Base-by-base conservation (phyloP, 1,140 invertebrate species). In the Steinernema feltiae region DNA sequence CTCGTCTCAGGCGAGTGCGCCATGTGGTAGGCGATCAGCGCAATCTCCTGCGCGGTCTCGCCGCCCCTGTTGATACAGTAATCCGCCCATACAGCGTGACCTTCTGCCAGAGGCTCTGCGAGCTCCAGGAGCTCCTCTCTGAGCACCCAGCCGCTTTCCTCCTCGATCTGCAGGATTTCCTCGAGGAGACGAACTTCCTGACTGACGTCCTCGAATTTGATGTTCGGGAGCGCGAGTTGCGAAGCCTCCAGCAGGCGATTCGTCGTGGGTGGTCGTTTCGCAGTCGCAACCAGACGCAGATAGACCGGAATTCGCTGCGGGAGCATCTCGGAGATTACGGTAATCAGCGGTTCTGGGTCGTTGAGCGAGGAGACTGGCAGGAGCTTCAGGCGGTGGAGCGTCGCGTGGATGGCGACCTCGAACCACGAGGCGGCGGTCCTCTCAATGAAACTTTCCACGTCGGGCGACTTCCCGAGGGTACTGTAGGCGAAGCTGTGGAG, bases 41-140 rank as follows among this genome's bases (percentile, higher is more conserved):
- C 53, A 15, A 63, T 63, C 27, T 30, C 30, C 24, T 48, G 72
- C 1, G 27, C 27, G 18, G 27, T 73, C 24, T 48, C 35, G 1
- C 31, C 35, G 2, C 70, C 31, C 2, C 35, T 3, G n/a, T 71
- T 71, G 3, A 46, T 32, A 32, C 70, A 32, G 31, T 71, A 76
- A 77, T 77, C 48, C 29, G 41, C 29, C 72, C 32, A 35, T 7
- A 73, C n/a, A 2, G 72, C 41, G n/a, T 69, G 70, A 21, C 70
- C 21, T 1, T 74, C 29, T 21, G 76, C 72, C 30, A 79, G 46
- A 70, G 76, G 78, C 30, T 79, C 76, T 2, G 78, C 78, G 18
- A 79, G 35, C 53, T 79, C 78, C 29, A 81, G 30, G 21, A 79
- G 31, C 71, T 79, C 78, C 30, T 79, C 53, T 63, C 53, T 12